Evolutionary conservation across 2,113 vertebrate genomes (phyloP).

Genomic region (Crocuta crocuta): DNA sequence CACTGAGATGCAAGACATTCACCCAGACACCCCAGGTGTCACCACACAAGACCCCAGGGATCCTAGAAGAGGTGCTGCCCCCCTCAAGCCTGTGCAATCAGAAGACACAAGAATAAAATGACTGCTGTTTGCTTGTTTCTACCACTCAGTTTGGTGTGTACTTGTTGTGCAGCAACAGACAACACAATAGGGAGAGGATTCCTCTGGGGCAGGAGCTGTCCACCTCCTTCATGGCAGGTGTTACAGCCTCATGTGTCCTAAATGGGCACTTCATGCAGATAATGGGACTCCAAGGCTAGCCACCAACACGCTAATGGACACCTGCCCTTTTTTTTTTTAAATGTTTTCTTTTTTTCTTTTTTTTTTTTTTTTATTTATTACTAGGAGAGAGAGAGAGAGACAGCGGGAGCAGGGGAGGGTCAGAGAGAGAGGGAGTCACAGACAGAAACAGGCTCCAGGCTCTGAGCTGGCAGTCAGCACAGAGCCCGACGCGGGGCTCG

Average conservation of each 20-base stretch:
- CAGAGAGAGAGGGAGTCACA: too few relatives aligned
- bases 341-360: too few relatives aligned
- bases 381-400: too few relatives aligned
- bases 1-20: not conserved
- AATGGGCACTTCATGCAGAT: not conserved
- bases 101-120: not conserved
- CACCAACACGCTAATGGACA: not conserved
- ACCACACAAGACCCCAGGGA: not conserved
- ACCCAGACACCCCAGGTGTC: not conserved
- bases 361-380: too few relatives aligned
- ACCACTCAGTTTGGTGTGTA: not conserved
- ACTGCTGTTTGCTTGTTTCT: not conserved
- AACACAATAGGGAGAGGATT: not conserved
- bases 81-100: not conserved
- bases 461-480: too few relatives aligned
- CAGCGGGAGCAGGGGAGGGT: too few relatives aligned
- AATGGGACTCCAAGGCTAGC: not conserved
- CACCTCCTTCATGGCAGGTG: not conserved
- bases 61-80: too few relatives aligned
- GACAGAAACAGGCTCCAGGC: too few relatives aligned
- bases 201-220: not conserved
- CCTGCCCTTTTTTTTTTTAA: not conserved
- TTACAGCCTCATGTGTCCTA: too few relatives aligned
- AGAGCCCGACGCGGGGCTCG: too few relatives aligned
- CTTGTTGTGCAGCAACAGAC: not conserved